Percentiles rank a stretch among this genome's conserved stretches.
Evolutionary conservation across 37 sponge, comb jelly and placozoan species (phyloP).

Genomic region (Dysidea cf. avara): DNA sequence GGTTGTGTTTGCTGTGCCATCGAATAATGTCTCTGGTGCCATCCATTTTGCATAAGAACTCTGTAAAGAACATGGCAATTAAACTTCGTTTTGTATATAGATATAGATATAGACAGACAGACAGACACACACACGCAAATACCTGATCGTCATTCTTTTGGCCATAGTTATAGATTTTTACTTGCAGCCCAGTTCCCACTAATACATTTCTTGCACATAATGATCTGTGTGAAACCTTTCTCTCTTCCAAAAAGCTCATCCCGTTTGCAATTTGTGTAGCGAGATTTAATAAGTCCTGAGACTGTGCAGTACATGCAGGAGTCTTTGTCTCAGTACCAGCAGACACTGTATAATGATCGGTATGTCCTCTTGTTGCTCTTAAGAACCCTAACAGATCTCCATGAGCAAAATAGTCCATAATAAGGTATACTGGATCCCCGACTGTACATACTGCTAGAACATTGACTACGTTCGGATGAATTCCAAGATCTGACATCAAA

Average conservation of each 20-base stretch:
- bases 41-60: slow-evolving; percentile 53
- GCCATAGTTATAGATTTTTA: slow-evolving; percentile 66
- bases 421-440: slow-evolving; percentile 51
- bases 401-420: slow-evolving; percentile 80
- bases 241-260: slow-evolving; percentile 66
- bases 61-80: no score
- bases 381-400: slow-evolving; percentile 82
- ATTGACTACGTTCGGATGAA: slow-evolving; percentile 57
- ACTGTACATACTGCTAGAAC: slow-evolving; percentile 42
- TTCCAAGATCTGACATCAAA: slow-evolving; percentile 40
- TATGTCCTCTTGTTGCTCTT: slow-evolving; percentile 46
- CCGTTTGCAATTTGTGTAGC: slow-evolving; percentile 63
- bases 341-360: slow-evolving; percentile 49
- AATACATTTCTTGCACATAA: slow-evolving; percentile 71
- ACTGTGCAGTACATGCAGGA: slow-evolving; percentile 10
- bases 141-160: no score
- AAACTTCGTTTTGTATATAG: no score
- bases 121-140: no score
- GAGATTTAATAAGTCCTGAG: slow-evolving; percentile 61
- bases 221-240: slow-evolving; percentile 63
- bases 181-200: slow-evolving; percentile 62
- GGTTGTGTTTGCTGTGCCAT: slow-evolving; percentile 30
- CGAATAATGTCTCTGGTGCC: slow-evolving; percentile 64
- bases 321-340: slow-evolving; percentile 40
- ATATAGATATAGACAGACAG: no score